Percentiles rank a stretch among this genome's conserved stretches.
Evolutionary conservation across 2,888 invertebrate species (phyloP).

Genomic region (Perizoma affinitatum): DNA sequence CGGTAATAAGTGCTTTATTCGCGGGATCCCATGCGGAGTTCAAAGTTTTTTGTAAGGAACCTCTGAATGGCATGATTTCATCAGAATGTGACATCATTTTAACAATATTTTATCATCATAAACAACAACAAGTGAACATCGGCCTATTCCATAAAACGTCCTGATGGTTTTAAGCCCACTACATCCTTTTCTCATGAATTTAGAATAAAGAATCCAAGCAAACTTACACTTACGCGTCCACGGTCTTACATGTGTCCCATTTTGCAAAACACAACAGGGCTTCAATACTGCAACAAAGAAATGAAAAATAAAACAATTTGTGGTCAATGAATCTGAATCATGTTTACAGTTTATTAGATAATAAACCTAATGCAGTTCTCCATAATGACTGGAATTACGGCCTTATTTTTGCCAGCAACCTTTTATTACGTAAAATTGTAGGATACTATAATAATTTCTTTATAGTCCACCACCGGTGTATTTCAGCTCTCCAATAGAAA

Average conservation of each 20-base stretch:
- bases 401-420: constrained; percentile 46
- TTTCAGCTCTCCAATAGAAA: constrained; percentile 65
- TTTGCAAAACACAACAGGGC: no score
- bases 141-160: no score
- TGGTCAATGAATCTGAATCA: neutral
- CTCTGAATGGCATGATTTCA: constrained; percentile 12
- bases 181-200: no score
- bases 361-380: constrained; percentile 16
- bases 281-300: no score
- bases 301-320: no score
- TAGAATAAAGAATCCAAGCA: no score
- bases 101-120: neutral
- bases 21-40: constrained; percentile 28
- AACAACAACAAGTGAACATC: no score
- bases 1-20: constrained; percentile 50
- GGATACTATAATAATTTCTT: constrained; percentile 68
- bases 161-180: no score
- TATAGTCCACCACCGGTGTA: constrained; percentile 58
- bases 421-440: constrained; percentile 68
- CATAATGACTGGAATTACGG: constrained; percentile 21
- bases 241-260: no score
- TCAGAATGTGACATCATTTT: constrained; percentile 1
- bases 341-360: constrained; percentile 10
- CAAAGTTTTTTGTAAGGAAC: constrained; percentile 9
- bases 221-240: no score